phyloP scores from a whole-genome alignment of 2,888 invertebrate genomes.

The Dendrolimus pini region DNA sequence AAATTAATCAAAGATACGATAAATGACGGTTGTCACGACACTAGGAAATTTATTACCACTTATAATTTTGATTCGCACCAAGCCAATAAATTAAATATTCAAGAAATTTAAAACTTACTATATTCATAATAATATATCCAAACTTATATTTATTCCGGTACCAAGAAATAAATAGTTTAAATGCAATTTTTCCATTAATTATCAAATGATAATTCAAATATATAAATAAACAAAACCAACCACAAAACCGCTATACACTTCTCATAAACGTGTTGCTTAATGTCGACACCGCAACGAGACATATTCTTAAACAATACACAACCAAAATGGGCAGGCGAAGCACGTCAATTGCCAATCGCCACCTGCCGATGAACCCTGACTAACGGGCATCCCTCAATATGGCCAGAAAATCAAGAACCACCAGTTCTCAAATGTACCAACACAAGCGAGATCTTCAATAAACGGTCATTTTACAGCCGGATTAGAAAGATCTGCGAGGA shows the following conservation, averaged over 20 bases:
- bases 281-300: constrained; percentile 39
- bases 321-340: constrained; percentile 63
- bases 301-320: constrained; percentile 54
- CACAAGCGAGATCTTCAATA: constrained; percentile 4
- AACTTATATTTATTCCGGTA: too few species aligned
- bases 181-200: neutral
- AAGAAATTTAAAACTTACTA: too few species aligned
- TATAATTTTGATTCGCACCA: too few species aligned
- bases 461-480: neutral
- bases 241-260: neutral
- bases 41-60: neutral
- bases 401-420: constrained; percentile 8
- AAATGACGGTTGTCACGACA: neutral
- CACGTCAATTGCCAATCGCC: constrained; percentile 67
- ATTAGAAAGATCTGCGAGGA: constrained; percentile 13
- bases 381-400: constrained; percentile 57
- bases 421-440: neutral
- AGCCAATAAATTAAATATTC: too few species aligned
- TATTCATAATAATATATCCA: too few species aligned
- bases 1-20: constrained; percentile 21
- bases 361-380: constrained; percentile 66
- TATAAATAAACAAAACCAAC: neutral
- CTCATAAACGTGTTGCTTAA: constrained; percentile 3
- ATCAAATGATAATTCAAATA: neutral
- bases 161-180: too few species aligned